Evolutionary conservation across 2,113 vertebrate genomes (phyloP).

Genomic region (Hypomesus transpacificus): DNA sequence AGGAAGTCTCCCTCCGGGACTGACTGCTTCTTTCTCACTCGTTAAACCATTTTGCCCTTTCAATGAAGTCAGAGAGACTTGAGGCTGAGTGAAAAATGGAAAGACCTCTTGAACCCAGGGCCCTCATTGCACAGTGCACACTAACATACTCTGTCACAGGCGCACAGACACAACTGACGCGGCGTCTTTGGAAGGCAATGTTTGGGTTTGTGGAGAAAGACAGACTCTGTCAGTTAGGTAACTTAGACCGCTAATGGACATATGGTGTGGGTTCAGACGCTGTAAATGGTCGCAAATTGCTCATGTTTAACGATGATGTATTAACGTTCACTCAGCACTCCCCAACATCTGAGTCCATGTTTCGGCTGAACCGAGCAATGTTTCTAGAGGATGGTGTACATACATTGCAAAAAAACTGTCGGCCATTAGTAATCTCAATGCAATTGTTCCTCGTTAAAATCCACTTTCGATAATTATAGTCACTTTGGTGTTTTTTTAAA

Average conservation of each 20-base stretch:
- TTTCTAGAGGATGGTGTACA: slow-evolving; percentile 23
- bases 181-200: slow-evolving; percentile 7
- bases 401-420: slow-evolving; percentile 38
- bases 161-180: background rate
- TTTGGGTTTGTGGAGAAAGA: background rate
- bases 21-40: background rate
- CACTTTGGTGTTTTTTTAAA: slow-evolving; percentile 14
- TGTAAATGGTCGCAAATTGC: slow-evolving; percentile 46
- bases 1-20: background rate
- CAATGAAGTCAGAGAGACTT: slow-evolving; percentile 17
- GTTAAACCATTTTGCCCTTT: slow-evolving; percentile 10
- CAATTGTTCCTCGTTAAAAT: slow-evolving; percentile 38
- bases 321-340: slow-evolving; percentile 29
- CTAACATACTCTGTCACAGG: background rate
- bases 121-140: background rate
- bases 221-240: slow-evolving; percentile 1
- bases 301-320: slow-evolving; percentile 46
- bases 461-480: slow-evolving; percentile 52
- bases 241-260: slow-evolving; percentile 31
- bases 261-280: slow-evolving; percentile 17
- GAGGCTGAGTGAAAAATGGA: slow-evolving; percentile 1
- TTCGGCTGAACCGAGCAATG: slow-evolving; percentile 23
- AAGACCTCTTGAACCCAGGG: background rate
- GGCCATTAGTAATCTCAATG: slow-evolving; percentile 39
- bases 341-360: slow-evolving; percentile 33